phyloP scores from a whole-genome alignment of 2,797 vertebrate species.

The Ficedula albicollis region DNA sequence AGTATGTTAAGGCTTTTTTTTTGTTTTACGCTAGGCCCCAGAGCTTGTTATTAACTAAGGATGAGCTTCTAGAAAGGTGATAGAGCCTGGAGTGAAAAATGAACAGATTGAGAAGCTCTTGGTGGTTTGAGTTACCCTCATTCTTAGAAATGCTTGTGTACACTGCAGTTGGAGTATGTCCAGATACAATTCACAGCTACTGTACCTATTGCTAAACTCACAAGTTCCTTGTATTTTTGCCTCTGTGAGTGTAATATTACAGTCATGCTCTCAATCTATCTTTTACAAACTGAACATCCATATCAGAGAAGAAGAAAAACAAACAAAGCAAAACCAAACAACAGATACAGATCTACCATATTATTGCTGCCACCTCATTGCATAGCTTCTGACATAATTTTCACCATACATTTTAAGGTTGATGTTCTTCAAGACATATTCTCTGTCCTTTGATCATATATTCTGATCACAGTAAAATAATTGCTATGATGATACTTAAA shows the following conservation, averaged over 20 bases:
- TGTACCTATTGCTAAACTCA: not conserved
- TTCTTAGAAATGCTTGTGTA: conserved; percentile 42
- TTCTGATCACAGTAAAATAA: not conserved
- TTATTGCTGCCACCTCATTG: not conserved
- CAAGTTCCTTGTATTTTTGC: not conserved
- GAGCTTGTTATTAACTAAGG: not conserved
- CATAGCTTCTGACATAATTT: not conserved
- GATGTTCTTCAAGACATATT: not conserved
- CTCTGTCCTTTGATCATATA: not conserved
- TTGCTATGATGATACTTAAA: not conserved
- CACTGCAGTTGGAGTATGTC: not conserved
- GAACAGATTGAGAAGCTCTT: conserved; percentile 59
- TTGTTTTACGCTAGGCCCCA: not conserved
- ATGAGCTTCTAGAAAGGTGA: conserved; percentile 1
- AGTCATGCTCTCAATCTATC: not conserved
- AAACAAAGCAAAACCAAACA: not conserved
- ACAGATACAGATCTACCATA: not conserved
- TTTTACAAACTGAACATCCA: not conserved
- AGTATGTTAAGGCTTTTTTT: not conserved
- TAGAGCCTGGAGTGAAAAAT: not conserved
- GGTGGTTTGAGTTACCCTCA: conserved; percentile 14
- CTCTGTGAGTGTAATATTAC: not conserved
- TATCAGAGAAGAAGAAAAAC: not conserved
- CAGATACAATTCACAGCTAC: conserved; percentile 14
- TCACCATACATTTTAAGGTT: not conserved